Evolutionary conservation across 2,797 vertebrate genomes (phyloP), one percentile per base, ranked within the genome.

Genomic region (Epinephelus awoara): DNA sequence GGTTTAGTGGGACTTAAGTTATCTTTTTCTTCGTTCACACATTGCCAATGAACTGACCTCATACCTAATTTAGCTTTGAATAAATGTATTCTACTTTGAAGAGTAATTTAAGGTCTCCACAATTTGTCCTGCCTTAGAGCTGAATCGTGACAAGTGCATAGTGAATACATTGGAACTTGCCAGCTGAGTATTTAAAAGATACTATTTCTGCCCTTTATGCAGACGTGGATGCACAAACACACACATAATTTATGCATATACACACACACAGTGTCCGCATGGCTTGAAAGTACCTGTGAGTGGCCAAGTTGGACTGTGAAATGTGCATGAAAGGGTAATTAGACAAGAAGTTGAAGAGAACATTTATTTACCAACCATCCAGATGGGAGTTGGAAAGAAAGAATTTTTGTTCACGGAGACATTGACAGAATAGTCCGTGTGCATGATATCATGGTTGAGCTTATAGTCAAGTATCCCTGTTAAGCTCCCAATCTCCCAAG

Each of bases 381-480:
- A 86, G 72, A 80, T 78, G 63, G 55, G 42, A 89, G 50, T 18
- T 77, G 29, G 58, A 90, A 79, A 84, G 52, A 88, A 81, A 6
- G 21, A 67, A 57, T 55, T 59, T 73, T 74, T 85, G 70, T 88
- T 90, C 63, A 75, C 6, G n/a, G 50, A 74, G 77, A 77, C 61
- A 80, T 74, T 89, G 74, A 75, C 70, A 67, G 59, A 75, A 79
- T 55, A 77, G 72, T 79, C 79, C 57, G 25, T 79, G 67, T 76
- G 52, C 47, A 84, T 89, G 75, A 90, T 84, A 72, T 92, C 68
- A 86, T 85, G 67, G 71, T 77, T 59, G n/a, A 82, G 62, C 44
- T 85, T 83, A 56, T 64, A 71, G 77, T 87, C 74, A 77, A 82
- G 51, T 76, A 50, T 85, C 62, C 71, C 73, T 83, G 52, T 85